Evolutionary conservation across 2,113 vertebrate genomes (phyloP).

Genomic region (Megalops atlanticus): DNA sequence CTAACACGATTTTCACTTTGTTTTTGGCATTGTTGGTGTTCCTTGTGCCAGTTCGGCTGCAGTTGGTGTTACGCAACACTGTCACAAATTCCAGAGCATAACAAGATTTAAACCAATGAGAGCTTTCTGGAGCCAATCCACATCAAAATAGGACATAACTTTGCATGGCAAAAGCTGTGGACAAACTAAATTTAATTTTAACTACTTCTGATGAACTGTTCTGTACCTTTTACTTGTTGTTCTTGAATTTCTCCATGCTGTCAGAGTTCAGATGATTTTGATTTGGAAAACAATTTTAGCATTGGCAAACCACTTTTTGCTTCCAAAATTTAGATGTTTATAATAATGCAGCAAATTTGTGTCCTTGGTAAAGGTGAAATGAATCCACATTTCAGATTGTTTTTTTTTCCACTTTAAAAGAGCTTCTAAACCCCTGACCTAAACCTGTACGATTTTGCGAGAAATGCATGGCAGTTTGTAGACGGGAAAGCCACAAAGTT

Average conservation of each 20-base stretch:
- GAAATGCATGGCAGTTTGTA: not conserved
- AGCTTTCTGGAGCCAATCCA: not conserved
- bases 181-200: not conserved
- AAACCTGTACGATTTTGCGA: not conserved
- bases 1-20: not conserved
- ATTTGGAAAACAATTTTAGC: not conserved
- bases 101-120: constrained; percentile 10
- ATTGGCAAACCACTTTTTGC: not conserved
- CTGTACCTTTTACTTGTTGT: not conserved
- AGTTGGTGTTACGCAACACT: not conserved
- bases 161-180: not conserved
- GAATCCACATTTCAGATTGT: not conserved
- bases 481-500: not conserved
- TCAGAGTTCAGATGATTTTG: not conserved
- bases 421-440: not conserved
- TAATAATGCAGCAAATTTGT: not conserved
- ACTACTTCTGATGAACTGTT: not conserved
- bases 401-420: not conserved
- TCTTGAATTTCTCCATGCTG: too few species aligned
- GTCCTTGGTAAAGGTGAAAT: constrained; percentile 22
- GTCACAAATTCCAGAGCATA: constrained; percentile 6
- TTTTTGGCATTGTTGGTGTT: not conserved
- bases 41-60: not conserved
- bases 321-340: not conserved
- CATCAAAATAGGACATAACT: not conserved